Conservation (phyloP, 2,888 invertebrate species). For the Orgyia antiqua region DNA sequence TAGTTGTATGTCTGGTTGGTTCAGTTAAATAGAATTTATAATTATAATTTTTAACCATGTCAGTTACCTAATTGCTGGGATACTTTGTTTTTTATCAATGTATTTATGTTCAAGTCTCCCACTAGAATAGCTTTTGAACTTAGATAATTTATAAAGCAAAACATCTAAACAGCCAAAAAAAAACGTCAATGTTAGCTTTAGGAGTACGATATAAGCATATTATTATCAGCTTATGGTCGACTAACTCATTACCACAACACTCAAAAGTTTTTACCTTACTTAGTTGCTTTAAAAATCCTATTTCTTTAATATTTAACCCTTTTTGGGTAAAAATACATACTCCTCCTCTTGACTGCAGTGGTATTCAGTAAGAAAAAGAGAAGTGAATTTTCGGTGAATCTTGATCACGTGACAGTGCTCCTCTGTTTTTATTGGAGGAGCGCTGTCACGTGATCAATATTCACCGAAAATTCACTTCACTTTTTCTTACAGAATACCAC, state of each 20-base stretch:
- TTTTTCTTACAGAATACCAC: too few species aligned
- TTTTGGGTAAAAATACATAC: background rate
- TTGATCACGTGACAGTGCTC: too few species aligned
- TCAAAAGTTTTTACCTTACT: background rate
- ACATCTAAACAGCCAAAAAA: background rate
- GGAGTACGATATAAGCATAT: background rate
- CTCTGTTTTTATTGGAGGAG: too few species aligned
- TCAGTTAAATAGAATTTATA: background rate
- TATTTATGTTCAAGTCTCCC: background rate
- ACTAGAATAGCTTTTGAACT: background rate
- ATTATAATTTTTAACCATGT: background rate
- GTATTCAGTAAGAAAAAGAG: too few species aligned
- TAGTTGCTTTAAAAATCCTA: background rate
- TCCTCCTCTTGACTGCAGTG: background rate
- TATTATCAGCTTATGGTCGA: background rate
- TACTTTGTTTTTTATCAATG: background rate
- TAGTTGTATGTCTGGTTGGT: background rate
- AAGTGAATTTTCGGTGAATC: too few species aligned
- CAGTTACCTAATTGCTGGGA: background rate
- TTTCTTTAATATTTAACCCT: background rate
- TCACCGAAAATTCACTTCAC: too few species aligned
- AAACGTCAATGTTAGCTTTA: background rate
- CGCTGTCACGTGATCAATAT: too few species aligned
- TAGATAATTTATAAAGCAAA: background rate
- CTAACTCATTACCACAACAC: background rate